Evolutionary conservation across 2,888 invertebrate species (phyloP), one percentile per base, ranked within the genome.

Genomic region (Anticlea derivata): DNA sequence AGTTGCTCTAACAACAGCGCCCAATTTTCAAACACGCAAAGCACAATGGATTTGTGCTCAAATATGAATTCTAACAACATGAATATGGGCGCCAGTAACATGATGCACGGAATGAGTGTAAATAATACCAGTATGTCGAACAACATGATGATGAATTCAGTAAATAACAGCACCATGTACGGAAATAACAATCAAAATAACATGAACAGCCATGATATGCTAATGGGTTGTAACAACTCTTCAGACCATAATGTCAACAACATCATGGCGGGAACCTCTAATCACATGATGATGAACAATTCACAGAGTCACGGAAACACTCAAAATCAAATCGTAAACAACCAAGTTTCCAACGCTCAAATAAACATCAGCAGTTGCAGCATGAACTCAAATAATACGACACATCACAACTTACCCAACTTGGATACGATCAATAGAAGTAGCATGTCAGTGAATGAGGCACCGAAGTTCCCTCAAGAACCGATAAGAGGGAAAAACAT

Each of bases 281-380:
- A 80, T 65, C 91, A 89, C 43, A 84, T 88, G 80, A 83, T 91
- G 75, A 78, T 90, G 60, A 89, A 80, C 56, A 87, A 78, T 67
- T 67, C 86, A 29, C 83, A 85, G 54, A 37, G 79, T 20, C 88
- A 85, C 53, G 55, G 70, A 47, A 78, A 69, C 48, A 83, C 75
- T 55, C 83, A 80, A 68, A 88, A 79, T 61, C 86, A 83, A 67
- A 80, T 86, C 40, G 60, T 84, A 47, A 70, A 65, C 38, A 76
- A 67, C 53, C 83, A 80, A 70, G 76, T 78, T 45, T 52, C 75
- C 56, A 84, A 76, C 40, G 59, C 80, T 11, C 89, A 86, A 77
- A 81, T 89, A 13, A 89, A 84, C 58, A 84, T 89, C 27, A 90
- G 78, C 55, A 90, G 83, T 55, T 89, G 89, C 55, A 85, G 80